Evolutionary conservation across 2,797 vertebrate genomes (phyloP), one percentile per base, ranked within the genome.

Genomic region (Cuculus canorus): DNA sequence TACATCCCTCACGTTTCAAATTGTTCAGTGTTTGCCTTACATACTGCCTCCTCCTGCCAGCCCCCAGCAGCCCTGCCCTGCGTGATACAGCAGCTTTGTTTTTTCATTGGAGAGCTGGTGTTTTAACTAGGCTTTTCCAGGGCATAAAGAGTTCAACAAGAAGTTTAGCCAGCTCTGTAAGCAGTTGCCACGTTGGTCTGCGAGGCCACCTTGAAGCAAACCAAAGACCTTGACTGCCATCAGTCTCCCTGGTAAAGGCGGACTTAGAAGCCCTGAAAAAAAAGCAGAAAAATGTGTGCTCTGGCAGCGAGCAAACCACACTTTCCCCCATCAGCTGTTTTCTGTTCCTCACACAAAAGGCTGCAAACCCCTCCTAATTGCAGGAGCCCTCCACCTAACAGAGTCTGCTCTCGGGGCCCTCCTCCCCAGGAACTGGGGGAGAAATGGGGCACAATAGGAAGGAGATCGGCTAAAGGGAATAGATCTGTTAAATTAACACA

Each of bases 401-500:
- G 88, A 95, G 95, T 94, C 92, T 83, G 56, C 87, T 94, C 96
- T 71, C 82, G 18, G 77, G 80, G 96, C 89, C 96, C 96, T 97
- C 87, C 96, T 97, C 96, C 92, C 89, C 95, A 92, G 90, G 89
- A 97, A 96, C 96, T 95, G 95, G 96, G 93, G 95, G 85, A 95
- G 88, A 96, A 96, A 71, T 73, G 93, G 81, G 84, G 96, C 88
- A 98, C 95, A 97, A 97, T 96, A 82, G 71, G 89, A 91, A 92
- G 92, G 79, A 97, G 96, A 86, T 88, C 79, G 66, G 94, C 96
- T 97, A 95, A 97, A 97, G 95, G 96, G 95, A 97, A 96, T 88
- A 96, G 91, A 97, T 97, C 97, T 97, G 97, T 97, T 98, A 96
- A 97, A 98, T 98, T 97, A 98, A 97, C 97, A 97, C 93, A 96